Conservation (phyloP, 2,888 invertebrate genomes). For the Cerastis leucographa region DNA sequence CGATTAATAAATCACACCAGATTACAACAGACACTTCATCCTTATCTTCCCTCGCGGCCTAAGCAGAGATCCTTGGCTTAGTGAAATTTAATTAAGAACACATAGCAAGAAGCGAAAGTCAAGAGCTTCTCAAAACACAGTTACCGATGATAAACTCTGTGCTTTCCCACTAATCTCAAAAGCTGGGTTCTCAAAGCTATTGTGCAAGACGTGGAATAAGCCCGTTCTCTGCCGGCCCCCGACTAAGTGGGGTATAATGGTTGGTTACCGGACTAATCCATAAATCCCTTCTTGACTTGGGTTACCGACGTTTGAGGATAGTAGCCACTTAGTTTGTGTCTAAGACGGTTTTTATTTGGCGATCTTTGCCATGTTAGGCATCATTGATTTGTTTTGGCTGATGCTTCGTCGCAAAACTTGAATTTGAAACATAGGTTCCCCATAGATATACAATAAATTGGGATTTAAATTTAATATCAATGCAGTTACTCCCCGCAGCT, state of each 20-base stretch:
- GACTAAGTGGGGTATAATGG: constrained; percentile 70
- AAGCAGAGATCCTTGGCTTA: constrained; percentile 52
- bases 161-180: constrained; percentile 66
- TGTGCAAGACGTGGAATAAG: constrained; percentile 69
- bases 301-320: constrained; percentile 57
- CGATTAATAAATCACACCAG: constrained; percentile 33
- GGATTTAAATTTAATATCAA: neutral
- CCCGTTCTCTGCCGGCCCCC: constrained; percentile 61
- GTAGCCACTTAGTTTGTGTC: constrained; percentile 48
- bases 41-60: constrained; percentile 47
- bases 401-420: neutral
- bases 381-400: constrained; percentile 28
- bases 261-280: constrained; percentile 69
- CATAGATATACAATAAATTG: neutral
- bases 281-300: constrained; percentile 69
- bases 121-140: constrained; percentile 58
- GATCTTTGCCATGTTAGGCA: constrained; percentile 19
- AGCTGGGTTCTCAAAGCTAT: constrained; percentile 63
- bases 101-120: constrained; percentile 47
- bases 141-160: constrained; percentile 63
- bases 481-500: neutral
- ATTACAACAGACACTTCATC: constrained; percentile 23
- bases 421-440: neutral
- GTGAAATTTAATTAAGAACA: constrained; percentile 60
- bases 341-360: constrained; percentile 56